Base-by-base conservation (phyloP, 2,888 invertebrate species). In the Pogonocherus hispidulus region DNA sequence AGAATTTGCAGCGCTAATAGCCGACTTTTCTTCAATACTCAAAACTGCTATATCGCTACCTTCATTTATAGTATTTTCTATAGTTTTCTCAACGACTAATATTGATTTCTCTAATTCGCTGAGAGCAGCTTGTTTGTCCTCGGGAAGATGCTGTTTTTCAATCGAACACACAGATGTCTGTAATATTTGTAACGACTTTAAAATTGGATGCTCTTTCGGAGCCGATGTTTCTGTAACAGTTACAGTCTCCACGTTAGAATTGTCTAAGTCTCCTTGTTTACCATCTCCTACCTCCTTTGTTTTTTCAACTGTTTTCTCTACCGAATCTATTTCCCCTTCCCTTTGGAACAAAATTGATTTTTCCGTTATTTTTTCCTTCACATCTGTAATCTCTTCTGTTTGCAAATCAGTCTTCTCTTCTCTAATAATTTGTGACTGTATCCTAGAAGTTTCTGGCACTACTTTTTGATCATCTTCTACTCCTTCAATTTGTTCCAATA, bases 31-130 rank as follows among this genome's bases (percentile, higher is more conserved):
- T 69, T 81, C 80, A n/a, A 41, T 16, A 5, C 63, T 74, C n/a
- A 81, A 65, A 6, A 71, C 71, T 18, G 62, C 44, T 32, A 63
- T 18, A 46, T 68, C 14, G 9, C 68, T 32, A 23, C 55, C 49
- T 59, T 77, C 71, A 4, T 63, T 66, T 22, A 74, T 27, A 1
- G 63, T 49, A n/a, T 51, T 54, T 46, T 76, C 68, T 9, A 83
- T 71, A 5, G 75, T 72, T 35, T 71, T 64, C 67, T 83, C 78
- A 14, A 83, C 66, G n/a, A 74, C 72, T 20, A 67, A 66, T 8
- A 83, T 74, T 2, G 83, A 82, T 73, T 81, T 83, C 69, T 84
- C 78, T 51, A 85, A 70, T 65, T 84, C 84, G 5, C 54, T 68
- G 8, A 83, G 44, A 19, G 82, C 79, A 14, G 74, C 74, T 63